Evolutionary conservation across 2,888 invertebrate species (phyloP), one percentile per base, ranked within the genome.

Genomic region (Ischnura elegans): DNA sequence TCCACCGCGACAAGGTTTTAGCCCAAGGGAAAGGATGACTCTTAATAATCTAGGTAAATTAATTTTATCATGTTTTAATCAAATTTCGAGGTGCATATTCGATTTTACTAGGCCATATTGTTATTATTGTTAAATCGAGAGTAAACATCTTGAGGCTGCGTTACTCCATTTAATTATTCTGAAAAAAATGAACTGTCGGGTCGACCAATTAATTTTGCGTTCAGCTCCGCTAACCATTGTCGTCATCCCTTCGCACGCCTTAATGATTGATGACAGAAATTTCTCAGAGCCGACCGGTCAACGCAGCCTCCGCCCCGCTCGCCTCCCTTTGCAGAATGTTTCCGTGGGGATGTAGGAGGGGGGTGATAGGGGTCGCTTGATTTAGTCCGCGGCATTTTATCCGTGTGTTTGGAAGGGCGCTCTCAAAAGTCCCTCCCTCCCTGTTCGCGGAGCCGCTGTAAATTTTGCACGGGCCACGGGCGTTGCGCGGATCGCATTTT

Each of bases 391-490:
- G 25, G 76, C 76, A 76, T 76, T 76, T 76, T 76, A 76, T 76
- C 76, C 10, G 36, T 8, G n/a, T n/a, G 61, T 19, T 25, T n/a
- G 21, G 13, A 36, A 36, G n/a, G 16, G 29, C 36, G 76, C 36
- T 21, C 25, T 76, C 25, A 76, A 76, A 76, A 76, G 29, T 76
- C 76, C 16, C 76, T 21, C 8, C 76, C n/a, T 36, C 13, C 29
- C 36, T 76, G 16, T 36, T 76, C 76, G 76, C 76, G 16, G 36
- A 10, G 29, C 76, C 76, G 76, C 76, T 76, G 76, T 76, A 76
- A 76, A 76, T 76, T 76, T 76, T 76, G 29, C 76, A 76, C 76
- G 76, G 76, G 36, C 76, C 76, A 36, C 76, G 76, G 76, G 76
- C 76, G 29, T 76, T 76, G 8, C 76, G 76, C 76, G 76, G 76